Conservation (phyloP, 2,888 invertebrate species). For the Calameuta pallipes region DNA sequence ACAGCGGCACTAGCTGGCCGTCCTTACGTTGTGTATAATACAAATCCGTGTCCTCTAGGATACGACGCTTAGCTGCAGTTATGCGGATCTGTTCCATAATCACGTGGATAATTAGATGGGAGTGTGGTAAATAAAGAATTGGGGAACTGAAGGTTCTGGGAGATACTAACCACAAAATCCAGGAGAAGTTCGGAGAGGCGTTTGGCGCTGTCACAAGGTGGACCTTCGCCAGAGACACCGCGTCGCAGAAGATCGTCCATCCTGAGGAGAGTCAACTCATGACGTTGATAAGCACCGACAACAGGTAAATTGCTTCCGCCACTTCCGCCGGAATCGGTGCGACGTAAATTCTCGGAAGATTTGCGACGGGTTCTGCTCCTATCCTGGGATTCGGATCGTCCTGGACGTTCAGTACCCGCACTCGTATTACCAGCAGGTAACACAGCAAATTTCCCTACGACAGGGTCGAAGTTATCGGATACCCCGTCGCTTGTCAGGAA, state of each 20-base stretch:
- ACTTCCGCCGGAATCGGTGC: slow-evolving; percentile 35
- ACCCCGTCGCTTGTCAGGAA: slow-evolving; percentile 91
- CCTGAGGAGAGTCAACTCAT: slow-evolving; percentile 78
- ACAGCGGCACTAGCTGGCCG: slow-evolving; percentile 71
- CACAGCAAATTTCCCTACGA: slow-evolving; percentile 87
- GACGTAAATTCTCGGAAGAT: slow-evolving; percentile 46
- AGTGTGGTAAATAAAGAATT: neutral
- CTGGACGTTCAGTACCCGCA: neutral
- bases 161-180: slow-evolving; percentile 77
- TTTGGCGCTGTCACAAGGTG: slow-evolving; percentile 73
- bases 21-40: slow-evolving; percentile 74
- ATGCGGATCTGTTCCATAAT: slow-evolving; percentile 65
- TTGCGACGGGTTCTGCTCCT: slow-evolving; percentile 47
- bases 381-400: slow-evolving; percentile 21
- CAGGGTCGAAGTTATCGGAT: slow-evolving; percentile 92
- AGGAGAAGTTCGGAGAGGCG: slow-evolving; percentile 78
- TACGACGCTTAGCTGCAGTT: slow-evolving; percentile 84
- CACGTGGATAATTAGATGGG: neutral
- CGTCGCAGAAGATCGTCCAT: slow-evolving; percentile 80
- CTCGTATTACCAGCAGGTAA: slow-evolving; percentile 45
- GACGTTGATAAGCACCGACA: slow-evolving; percentile 80
- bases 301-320: slow-evolving; percentile 69
- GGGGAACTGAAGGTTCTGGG: neutral
- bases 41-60: slow-evolving; percentile 84
- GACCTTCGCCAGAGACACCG: slow-evolving; percentile 74